Evolutionary conservation across 2,113 vertebrate genomes (phyloP).

Genomic region (Callocephalon fimbriatum): DNA sequence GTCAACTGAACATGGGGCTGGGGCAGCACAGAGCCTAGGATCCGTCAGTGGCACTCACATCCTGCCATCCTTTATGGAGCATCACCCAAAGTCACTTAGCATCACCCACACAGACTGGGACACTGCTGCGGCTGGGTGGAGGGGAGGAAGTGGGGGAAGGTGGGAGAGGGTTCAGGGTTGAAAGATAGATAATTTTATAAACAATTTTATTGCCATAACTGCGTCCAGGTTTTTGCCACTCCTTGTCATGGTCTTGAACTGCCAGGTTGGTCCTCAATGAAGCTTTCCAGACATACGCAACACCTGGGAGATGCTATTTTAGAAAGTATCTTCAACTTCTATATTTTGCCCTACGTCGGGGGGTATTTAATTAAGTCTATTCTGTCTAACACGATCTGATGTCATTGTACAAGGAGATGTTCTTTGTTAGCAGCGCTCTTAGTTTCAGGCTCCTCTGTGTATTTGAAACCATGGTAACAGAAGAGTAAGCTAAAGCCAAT

Average conservation of each 20-base stretch:
- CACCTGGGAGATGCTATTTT: not conserved
- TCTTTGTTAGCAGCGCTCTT: conserved; percentile 87
- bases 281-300: not conserved
- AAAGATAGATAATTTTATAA: fast-evolving
- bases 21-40: fast-evolving
- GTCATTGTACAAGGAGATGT: conserved; percentile 88
- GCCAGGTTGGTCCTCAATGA: not conserved
- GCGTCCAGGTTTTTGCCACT: not conserved
- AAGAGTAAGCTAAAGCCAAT: conserved; percentile 90
- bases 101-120: fast-evolving
- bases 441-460: conserved; percentile 87
- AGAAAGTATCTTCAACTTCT: conserved; percentile 76
- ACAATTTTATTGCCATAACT: not conserved
- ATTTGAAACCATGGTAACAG: conserved; percentile 90
- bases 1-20: fast-evolving
- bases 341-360: conserved; percentile 75
- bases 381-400: conserved; percentile 87
- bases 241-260: not conserved
- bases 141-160: fast-evolving
- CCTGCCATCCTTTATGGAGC: not conserved
- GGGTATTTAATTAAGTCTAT: conserved; percentile 84
- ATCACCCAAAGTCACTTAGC: fast-evolving
- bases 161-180: not conserved
- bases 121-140: fast-evolving
- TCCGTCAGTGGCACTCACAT: fast-evolving